Conservation (phyloP, 2,888 invertebrate genomes). For the Fragum fragum region DNA sequence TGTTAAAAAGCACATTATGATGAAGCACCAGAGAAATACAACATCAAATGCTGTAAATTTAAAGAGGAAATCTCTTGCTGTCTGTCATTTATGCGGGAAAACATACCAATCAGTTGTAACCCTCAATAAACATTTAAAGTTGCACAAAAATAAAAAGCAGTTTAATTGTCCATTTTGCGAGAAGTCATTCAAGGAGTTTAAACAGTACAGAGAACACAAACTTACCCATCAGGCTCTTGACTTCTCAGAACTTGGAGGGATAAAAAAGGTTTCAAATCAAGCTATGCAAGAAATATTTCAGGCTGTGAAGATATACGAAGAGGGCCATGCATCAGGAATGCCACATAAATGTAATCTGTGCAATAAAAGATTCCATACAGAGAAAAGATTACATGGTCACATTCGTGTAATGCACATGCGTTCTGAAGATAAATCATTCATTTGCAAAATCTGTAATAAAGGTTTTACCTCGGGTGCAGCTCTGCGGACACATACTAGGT, state of each 20-base stretch:
- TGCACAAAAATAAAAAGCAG: background rate
- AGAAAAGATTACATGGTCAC: conserved; percentile 37
- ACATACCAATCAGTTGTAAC: background rate
- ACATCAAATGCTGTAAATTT: background rate
- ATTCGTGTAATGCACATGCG: conserved; percentile 48
- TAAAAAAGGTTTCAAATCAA: background rate
- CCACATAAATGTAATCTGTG: conserved; percentile 48
- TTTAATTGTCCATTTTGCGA: conserved; percentile 20
- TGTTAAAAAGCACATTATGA: conserved; percentile 33
- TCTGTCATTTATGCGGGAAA: conserved; percentile 35
- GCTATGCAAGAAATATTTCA: conserved; percentile 1
- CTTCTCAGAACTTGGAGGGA: background rate
- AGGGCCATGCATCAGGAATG: conserved; percentile 23
- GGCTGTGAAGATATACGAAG: conserved; percentile 20
- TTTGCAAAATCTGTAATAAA: conserved; percentile 51
- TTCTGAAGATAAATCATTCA: conserved; percentile 46
- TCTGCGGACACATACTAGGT: conserved; percentile 49
- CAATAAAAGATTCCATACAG: conserved; percentile 37
- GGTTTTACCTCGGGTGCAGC: conserved; percentile 52
- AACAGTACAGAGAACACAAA: background rate
- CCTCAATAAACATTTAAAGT: conserved; percentile 18
- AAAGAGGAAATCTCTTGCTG: background rate
- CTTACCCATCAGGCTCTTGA: conserved; percentile 8
- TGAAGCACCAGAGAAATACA: conserved; percentile 11
- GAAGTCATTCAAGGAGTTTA: background rate